Evolutionary conservation across 2,888 invertebrate genomes (phyloP).

Genomic region (Leptinotarsa rubiginosa): DNA sequence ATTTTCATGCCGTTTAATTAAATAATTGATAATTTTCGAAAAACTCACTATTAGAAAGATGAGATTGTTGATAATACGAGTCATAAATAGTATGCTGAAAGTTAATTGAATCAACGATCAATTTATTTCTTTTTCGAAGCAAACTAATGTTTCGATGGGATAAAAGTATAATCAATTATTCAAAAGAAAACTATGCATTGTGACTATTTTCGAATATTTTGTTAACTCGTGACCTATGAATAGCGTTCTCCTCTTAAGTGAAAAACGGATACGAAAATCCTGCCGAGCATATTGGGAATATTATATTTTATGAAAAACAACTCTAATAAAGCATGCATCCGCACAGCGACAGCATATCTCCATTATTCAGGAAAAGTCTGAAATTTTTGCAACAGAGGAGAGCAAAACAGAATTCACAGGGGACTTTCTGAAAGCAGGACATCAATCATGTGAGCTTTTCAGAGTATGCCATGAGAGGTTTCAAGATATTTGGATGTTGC

Average conservation of each 20-base stretch:
- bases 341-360: conserved; percentile 21
- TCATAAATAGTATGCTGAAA: no score
- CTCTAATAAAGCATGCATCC: conserved; percentile 31
- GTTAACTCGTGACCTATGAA: no score
- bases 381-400: conserved; percentile 28
- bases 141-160: no score
- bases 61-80: no score
- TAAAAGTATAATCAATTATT: no score
- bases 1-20: no score
- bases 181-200: no score
- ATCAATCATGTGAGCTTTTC: conserved; percentile 39
- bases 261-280: background rate
- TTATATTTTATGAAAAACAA: conserved; percentile 4
- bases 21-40: no score
- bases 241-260: background rate
- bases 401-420: conserved; percentile 27
- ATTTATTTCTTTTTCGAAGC: no score
- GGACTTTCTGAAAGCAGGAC: conserved; percentile 28
- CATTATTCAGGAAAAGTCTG: conserved; percentile 38
- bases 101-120: no score
- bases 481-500: conserved; percentile 25
- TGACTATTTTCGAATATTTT: no score
- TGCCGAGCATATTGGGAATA: background rate
- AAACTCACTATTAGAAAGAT: no score
- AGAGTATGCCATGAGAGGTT: conserved; percentile 31